Percentiles rank a stretch among this genome's conserved stretches.
phyloP scores from a whole-genome alignment of 2,113 vertebrate genomes.

The Malurus elegans region DNA sequence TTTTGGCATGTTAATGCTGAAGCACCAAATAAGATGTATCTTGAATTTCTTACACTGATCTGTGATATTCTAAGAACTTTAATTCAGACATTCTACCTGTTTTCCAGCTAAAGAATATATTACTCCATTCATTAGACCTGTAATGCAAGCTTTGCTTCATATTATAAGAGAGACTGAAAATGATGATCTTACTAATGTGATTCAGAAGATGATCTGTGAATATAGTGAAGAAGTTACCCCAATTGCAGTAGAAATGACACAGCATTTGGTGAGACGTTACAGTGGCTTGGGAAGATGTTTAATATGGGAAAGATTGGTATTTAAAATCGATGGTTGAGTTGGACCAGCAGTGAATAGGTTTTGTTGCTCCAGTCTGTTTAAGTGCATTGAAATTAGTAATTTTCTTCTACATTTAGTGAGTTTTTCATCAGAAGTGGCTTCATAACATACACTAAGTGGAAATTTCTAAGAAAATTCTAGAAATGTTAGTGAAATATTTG shows the following conservation, averaged over 20 bases:
- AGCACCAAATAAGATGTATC: neutral
- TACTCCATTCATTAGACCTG: slow-evolving; percentile 93
- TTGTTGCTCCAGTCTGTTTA: neutral
- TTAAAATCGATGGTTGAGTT: neutral
- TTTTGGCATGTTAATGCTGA: neutral
- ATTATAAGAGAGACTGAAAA: slow-evolving; percentile 99
- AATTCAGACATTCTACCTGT: neutral
- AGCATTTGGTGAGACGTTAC: slow-evolving; percentile 88
- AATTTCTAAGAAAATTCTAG: neutral
- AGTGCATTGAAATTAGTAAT: neutral
- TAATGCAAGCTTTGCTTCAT: slow-evolving; percentile 98
- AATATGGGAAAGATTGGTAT: neutral
- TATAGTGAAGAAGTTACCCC: slow-evolving; percentile 99
- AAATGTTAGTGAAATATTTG: neutral
- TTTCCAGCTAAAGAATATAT: slow-evolving; percentile 96
- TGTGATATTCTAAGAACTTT: neutral
- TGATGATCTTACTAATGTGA: slow-evolving; percentile 98
- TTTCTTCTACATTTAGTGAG: neutral
- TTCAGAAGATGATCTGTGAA: slow-evolving; percentile 99
- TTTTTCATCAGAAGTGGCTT: neutral
- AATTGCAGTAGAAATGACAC: slow-evolving; percentile 99
- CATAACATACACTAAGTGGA: neutral
- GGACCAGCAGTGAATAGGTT: neutral
- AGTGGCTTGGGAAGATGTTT: neutral
- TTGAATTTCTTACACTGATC: neutral